phyloP scores from a whole-genome alignment of 2,888 invertebrate genomes.

The Amblyjoppa fuscipennis region DNA sequence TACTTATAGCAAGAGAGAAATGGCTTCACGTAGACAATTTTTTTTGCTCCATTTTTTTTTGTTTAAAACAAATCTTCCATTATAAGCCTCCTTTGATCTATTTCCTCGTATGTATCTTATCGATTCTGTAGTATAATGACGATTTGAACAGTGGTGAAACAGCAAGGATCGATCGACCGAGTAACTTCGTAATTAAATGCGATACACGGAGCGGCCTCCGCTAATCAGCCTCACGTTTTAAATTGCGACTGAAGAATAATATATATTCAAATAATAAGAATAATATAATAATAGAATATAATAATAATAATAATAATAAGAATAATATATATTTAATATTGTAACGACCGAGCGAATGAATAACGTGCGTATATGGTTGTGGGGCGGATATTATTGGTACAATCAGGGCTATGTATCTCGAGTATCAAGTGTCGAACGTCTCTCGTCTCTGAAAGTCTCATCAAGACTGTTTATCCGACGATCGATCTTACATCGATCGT shows the following conservation, averaged over 20 bases:
- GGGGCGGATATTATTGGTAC: too few relatives aligned
- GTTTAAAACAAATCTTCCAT: slow-evolving; percentile 13
- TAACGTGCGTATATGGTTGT: too few relatives aligned
- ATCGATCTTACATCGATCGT: too few relatives aligned
- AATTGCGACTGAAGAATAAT: not conserved
- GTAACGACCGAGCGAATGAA: too few relatives aligned
- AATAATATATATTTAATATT: too few relatives aligned
- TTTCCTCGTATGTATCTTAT: slow-evolving; percentile 28
- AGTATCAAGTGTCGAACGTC: too few relatives aligned
- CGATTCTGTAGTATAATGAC: slow-evolving; percentile 8
- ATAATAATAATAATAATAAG: too few relatives aligned
- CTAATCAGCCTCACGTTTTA: not conserved
- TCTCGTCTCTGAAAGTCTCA: too few relatives aligned
- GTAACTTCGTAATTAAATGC: slow-evolving; percentile 1
- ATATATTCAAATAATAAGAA: not conserved
- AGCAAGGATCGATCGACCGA: slow-evolving; percentile 58
- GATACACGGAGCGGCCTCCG: too few relatives aligned
- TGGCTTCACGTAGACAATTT: not conserved
- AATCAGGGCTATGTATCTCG: too few relatives aligned
- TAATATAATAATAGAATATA: too few relatives aligned
- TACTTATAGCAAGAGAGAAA: slow-evolving; percentile 22
- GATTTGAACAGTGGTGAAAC: not conserved
- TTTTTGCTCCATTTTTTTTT: not conserved
- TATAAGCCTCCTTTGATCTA: slow-evolving; percentile 31
- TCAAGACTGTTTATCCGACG: too few relatives aligned